phyloP scores from a whole-genome alignment of 2,113 vertebrate genomes.

The Oriolus oriolus region DNA sequence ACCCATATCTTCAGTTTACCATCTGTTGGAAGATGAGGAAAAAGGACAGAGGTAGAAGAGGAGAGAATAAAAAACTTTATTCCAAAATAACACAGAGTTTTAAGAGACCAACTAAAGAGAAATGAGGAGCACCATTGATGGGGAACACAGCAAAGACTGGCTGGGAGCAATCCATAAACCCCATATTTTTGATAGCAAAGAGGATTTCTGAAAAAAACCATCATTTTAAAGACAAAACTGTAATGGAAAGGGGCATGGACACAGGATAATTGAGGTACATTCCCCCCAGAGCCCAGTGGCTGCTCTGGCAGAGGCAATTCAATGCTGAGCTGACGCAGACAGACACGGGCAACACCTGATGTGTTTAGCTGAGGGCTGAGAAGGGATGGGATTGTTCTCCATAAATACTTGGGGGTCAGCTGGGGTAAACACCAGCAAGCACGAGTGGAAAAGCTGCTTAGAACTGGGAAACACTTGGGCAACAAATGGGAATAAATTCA shows the following conservation, averaged over 20 bases:
- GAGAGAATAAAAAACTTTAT: background rate
- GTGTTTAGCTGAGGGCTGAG: background rate
- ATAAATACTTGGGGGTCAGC: background rate
- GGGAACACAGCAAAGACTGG: background rate
- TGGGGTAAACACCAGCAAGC: background rate
- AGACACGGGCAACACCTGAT: background rate
- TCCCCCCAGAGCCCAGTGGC: background rate
- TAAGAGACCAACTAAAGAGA: background rate
- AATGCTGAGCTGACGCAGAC: background rate
- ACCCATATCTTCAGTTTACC: slow-evolving; percentile 95
- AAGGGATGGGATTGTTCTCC: background rate
- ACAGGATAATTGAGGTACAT: background rate
- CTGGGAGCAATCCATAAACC: background rate
- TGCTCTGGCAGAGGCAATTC: background rate
- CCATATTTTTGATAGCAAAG: background rate
- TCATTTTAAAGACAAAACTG: background rate
- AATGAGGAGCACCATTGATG: background rate
- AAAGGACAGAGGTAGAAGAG: background rate
- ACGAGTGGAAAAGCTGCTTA: background rate
- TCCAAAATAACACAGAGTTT: background rate
- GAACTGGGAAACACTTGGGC: background rate
- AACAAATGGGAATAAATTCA: background rate
- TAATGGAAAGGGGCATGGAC: background rate
- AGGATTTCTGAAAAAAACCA: background rate
- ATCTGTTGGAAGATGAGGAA: slow-evolving; percentile 75